Evolutionary conservation across 2,888 invertebrate genomes (phyloP).

Genomic region (Troglohyphantes excavatus): DNA sequence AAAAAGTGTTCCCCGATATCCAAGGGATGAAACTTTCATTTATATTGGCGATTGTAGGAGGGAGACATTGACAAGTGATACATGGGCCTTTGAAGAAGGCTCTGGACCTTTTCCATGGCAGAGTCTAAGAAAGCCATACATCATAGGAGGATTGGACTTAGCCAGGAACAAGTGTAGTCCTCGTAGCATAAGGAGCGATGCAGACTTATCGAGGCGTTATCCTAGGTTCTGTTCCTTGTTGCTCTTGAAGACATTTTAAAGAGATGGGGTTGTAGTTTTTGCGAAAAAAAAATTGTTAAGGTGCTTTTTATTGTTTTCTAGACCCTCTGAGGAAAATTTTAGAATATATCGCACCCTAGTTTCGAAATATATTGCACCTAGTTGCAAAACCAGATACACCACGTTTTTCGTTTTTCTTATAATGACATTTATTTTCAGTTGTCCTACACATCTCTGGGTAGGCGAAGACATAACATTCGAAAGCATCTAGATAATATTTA

Average conservation of each 20-base stretch:
- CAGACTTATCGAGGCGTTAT: slow-evolving; percentile 14
- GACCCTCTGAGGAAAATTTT: too few relatives aligned
- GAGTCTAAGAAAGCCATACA: slow-evolving; percentile 40
- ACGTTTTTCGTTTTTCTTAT: too few relatives aligned
- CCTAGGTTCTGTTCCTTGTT: neutral
- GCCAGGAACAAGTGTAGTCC: neutral
- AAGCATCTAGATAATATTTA: too few relatives aligned
- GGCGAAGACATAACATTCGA: too few relatives aligned
- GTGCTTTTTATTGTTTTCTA: too few relatives aligned
- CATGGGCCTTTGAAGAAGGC: slow-evolving; percentile 28
- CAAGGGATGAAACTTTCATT: slow-evolving; percentile 70
- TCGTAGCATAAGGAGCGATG: neutral
- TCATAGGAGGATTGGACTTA: slow-evolving; percentile 27
- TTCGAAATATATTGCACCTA: too few relatives aligned
- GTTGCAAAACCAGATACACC: too few relatives aligned
- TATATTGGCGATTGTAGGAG: slow-evolving; percentile 58
- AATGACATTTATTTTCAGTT: too few relatives aligned
- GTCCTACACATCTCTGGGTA: too few relatives aligned
- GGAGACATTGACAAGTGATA: slow-evolving; percentile 65
- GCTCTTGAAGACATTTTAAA: neutral
- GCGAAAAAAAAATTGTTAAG: too few relatives aligned
- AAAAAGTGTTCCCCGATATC: slow-evolving; percentile 60
- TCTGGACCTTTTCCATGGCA: neutral
- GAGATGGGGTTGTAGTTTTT: too few relatives aligned
- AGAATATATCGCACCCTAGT: too few relatives aligned